phyloP scores from a whole-genome alignment of 2,797 vertebrate species.

The Lutjanus campechanus region DNA sequence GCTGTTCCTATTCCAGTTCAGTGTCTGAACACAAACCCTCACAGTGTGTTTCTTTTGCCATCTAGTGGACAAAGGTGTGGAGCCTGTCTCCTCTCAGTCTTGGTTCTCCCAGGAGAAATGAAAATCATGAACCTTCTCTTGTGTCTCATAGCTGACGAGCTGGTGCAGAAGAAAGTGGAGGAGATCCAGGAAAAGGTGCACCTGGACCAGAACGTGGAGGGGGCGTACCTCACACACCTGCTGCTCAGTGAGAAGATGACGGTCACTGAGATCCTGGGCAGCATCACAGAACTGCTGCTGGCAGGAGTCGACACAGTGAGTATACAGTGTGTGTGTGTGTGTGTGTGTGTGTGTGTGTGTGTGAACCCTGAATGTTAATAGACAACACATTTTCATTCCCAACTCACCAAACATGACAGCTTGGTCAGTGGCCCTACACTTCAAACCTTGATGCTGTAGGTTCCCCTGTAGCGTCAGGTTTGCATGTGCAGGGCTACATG shows the following conservation, averaged over 20 bases:
- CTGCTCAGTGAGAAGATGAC: constrained; percentile 85
- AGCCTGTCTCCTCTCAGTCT: background rate
- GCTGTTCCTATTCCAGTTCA: background rate
- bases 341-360: too few species aligned
- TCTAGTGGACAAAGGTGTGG: constrained; percentile 5
- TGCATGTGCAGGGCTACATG: too few species aligned
- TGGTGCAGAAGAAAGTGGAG: constrained; percentile 83
- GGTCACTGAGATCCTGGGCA: constrained; percentile 84
- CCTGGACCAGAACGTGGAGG: constrained; percentile 73
- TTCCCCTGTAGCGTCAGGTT: too few species aligned
- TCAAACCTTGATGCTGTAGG: too few species aligned
- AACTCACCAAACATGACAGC: too few species aligned
- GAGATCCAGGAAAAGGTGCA: constrained; percentile 78
- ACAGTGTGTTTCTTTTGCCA: background rate
- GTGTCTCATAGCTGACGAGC: constrained; percentile 71
- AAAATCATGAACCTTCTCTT: background rate
- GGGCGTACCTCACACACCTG: constrained; percentile 88
- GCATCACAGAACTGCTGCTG: constrained; percentile 87
- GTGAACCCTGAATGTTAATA: too few species aligned
- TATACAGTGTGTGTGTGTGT: background rate
- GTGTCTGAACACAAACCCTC: background rate
- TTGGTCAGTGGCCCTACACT: too few species aligned
- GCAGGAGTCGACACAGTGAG: constrained; percentile 89
- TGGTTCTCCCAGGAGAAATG: background rate
- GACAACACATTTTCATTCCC: too few species aligned